Evolutionary conservation across 2,888 invertebrate genomes (phyloP).

Genomic region (Sericinus montela): DNA sequence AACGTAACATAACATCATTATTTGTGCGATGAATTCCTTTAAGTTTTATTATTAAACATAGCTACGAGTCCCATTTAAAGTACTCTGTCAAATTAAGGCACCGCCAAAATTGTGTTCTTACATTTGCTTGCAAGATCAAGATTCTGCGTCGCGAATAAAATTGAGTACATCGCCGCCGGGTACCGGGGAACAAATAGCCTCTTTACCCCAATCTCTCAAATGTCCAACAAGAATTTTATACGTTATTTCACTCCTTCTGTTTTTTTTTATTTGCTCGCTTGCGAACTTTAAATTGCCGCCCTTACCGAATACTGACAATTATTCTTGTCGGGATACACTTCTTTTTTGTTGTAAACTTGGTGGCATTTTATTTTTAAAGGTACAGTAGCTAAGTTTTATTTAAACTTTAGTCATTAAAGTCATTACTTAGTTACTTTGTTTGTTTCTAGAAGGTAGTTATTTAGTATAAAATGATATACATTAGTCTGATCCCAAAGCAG

Average conservation of each 20-base stretch:
- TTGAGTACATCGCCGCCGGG: slow-evolving; percentile 16
- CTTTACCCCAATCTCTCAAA: slow-evolving; percentile 20
- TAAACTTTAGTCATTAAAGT: too few species aligned
- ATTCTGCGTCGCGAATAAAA: slow-evolving; percentile 13
- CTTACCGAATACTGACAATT: too few species aligned
- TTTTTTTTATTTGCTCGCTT: slow-evolving; percentile 2
- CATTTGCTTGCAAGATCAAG: slow-evolving; percentile 6
- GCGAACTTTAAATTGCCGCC: slow-evolving; percentile 13
- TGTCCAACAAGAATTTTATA: slow-evolving; percentile 20
- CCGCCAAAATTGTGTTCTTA: slow-evolving; percentile 4
- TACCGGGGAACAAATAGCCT: slow-evolving; percentile 12
- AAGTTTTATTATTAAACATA: too few species aligned
- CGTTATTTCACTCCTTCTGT: slow-evolving; percentile 17
- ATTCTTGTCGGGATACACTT: too few species aligned
- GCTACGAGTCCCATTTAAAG: neutral
- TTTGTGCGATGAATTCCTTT: too few species aligned
- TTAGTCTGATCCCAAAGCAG: too few species aligned
- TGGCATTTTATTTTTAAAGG: slow-evolving; percentile 2
- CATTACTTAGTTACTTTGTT: too few species aligned
- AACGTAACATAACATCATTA: too few species aligned
- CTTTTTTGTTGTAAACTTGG: neutral
- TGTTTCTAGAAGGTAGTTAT: too few species aligned
- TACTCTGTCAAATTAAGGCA: slow-evolving; percentile 1
- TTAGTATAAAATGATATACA: too few species aligned
- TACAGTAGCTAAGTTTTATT: too few species aligned